These are phyloP conservation scores for Acrobasis repandana DNA, from an alignment of 2,888 invertebrate genomes.

Conservation along the genomic window DNA sequence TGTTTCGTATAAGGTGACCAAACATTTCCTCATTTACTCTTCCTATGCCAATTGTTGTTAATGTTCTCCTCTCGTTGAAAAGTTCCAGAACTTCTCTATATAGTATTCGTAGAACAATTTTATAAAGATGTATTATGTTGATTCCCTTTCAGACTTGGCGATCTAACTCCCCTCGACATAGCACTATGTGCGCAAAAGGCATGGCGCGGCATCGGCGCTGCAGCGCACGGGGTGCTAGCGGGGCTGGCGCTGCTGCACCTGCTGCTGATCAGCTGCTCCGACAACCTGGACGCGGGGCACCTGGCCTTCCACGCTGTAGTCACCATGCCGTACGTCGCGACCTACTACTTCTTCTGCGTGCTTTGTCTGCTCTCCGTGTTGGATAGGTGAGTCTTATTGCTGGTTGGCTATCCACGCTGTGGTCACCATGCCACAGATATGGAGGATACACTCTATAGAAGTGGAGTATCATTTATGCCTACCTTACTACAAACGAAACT, in stretches of 20 bases:
- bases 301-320: constrained; percentile 74
- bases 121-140: no score
- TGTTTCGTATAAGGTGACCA: no score
- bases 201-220: constrained; percentile 75
- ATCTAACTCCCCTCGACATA: constrained; percentile 78
- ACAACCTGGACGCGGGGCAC: constrained; percentile 71
- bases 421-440: no score
- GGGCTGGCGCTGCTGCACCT: constrained; percentile 84
- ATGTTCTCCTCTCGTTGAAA: no score
- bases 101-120: no score
- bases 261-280: constrained; percentile 80
- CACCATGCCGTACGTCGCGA: constrained; percentile 77
- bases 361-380: constrained; percentile 83
- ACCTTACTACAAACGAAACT: no score
- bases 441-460: no score
- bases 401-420: no score
- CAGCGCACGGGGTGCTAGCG: constrained; percentile 84
- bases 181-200: constrained; percentile 77
- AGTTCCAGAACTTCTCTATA: no score
- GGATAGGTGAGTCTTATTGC: constrained; percentile 70
- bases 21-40: no score
- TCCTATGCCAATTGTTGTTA: no score
- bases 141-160: constrained; percentile 61
- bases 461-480: no score
- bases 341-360: constrained; percentile 83